Evolutionary conservation across 1,140 invertebrate genomes (phyloP), one percentile per base, ranked within the genome.

Genomic region (Apis mellifera): DNA sequence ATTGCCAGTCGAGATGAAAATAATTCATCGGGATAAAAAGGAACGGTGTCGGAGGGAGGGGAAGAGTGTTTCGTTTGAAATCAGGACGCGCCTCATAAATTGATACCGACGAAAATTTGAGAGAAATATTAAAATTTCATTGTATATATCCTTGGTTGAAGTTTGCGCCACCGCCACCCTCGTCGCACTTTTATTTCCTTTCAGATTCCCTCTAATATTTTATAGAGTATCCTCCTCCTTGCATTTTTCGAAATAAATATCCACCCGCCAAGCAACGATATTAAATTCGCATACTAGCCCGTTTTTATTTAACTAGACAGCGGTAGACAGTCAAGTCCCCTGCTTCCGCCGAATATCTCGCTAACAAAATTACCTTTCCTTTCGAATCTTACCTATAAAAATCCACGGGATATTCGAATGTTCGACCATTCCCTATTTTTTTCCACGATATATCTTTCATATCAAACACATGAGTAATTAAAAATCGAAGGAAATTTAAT

Each of bases 61-160:
- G 32, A 3, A 3, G 21, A 21, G 19, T 48, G 26, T 8, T 66
- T 26, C 23, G 19, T 32, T n/a, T 21, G 52, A 64, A 55, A 73
- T 71, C 23, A 8, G 26, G 52, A 62, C 12, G 12, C 4, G 32
- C 3, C 26, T 19, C 50, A 60, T 64, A 73, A 80, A 72, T 65
- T 65, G 60, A 19, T 21, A 59, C 23, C 17, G n/a, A 23, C 19
- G 54, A 75, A 32, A 81, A 52, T 68, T 68, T 17, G 12, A 2
- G 4, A 21, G 23, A 52, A 66, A 81, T 81, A 81, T 81, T 75
- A 68, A 75, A 81, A 68, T 68, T 73, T 81, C 52, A 65, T 59
- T 42, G 32, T 59, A n/a, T n/a, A n/a, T n/a, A 59, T 32, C n/a
- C 42, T 13, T 13, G 42, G 54, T 23, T 66, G 21, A 59, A 74